These are phyloP conservation scores for Gnathonemus echidnorhynchus DNA, from an alignment of 2,113 vertebrate species.

Conservation along the genomic window DNA sequence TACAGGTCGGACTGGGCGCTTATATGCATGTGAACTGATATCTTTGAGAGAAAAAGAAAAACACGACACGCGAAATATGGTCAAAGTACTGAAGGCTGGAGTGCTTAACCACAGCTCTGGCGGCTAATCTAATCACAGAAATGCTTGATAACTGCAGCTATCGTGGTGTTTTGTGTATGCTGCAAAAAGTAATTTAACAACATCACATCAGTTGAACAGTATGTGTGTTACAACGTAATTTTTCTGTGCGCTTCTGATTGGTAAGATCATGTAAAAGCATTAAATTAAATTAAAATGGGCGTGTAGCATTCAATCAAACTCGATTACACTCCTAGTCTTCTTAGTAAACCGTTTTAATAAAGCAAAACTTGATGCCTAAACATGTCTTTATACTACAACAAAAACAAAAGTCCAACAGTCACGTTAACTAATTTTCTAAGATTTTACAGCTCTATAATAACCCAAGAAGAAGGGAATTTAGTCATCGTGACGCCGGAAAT, in stretches of 20 bases:
- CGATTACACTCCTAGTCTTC: not conserved
- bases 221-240: not conserved
- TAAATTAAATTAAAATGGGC: not conserved
- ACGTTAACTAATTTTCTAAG: not conserved
- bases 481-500: not conserved
- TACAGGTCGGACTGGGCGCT: not conserved
- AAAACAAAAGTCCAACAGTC: not conserved
- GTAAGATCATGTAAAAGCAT: not conserved
- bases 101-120: not conserved
- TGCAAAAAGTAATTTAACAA: not conserved
- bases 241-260: not conserved
- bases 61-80: not conserved
- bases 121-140: not conserved
- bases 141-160: not conserved
- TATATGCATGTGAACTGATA: not conserved
- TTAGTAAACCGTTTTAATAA: not conserved
- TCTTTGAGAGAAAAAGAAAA: not conserved
- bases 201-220: not conserved
- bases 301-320: not conserved
- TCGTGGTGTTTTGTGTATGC: not conserved
- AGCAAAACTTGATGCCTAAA: not conserved
- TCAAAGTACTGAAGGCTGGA: not conserved
- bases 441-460: not conserved
- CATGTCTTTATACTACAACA: not conserved
- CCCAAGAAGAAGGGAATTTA: not conserved